phyloP scores from a whole-genome alignment of 1,140 invertebrate species.

The Lordiphosa mommai region DNA sequence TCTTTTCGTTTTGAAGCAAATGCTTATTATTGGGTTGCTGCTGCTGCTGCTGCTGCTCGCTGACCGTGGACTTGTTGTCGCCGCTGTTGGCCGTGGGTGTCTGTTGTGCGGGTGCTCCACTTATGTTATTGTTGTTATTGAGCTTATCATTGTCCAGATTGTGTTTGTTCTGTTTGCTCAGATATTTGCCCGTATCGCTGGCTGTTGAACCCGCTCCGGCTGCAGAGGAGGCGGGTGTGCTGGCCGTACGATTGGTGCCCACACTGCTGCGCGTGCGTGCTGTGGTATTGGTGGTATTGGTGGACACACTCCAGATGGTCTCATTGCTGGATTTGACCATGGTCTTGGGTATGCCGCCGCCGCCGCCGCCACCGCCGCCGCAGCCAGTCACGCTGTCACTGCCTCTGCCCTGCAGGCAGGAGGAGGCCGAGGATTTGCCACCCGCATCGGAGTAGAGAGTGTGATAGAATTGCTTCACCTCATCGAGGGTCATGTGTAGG shows the following conservation, averaged over 20 bases:
- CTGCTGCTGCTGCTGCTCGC: slow-evolving; percentile 14
- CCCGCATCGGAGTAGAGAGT: slow-evolving; percentile 86
- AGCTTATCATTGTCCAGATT: slow-evolving; percentile 78
- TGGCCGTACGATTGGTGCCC: slow-evolving; percentile 43
- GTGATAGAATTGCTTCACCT: slow-evolving; percentile 90
- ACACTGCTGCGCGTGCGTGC: slow-evolving; percentile 59
- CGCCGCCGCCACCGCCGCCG: neutral
- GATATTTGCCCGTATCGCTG: slow-evolving; percentile 59
- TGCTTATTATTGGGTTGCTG: slow-evolving; percentile 73
- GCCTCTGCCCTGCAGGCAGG: slow-evolving; percentile 75
- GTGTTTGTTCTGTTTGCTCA: slow-evolving; percentile 66
- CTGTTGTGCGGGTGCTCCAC: slow-evolving; percentile 18
- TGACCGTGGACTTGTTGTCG: too few species aligned
- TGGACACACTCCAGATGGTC: slow-evolving; percentile 66
- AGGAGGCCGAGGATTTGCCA: neutral
- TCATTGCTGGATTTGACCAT: slow-evolving; percentile 68
- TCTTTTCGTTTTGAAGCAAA: slow-evolving; percentile 74
- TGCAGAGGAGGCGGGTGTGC: slow-evolving; percentile 71
- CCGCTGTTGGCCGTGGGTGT: neutral
- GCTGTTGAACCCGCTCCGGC: slow-evolving; percentile 62
- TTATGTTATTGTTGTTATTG: slow-evolving; percentile 74
- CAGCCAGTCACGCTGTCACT: neutral
- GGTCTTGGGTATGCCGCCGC: slow-evolving; percentile 12
- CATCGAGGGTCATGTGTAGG: slow-evolving; percentile 91
- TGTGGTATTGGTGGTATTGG: slow-evolving; percentile 49